phyloP scores from a whole-genome alignment of 2,888 invertebrate species.

The Calephelis perditalis region DNA sequence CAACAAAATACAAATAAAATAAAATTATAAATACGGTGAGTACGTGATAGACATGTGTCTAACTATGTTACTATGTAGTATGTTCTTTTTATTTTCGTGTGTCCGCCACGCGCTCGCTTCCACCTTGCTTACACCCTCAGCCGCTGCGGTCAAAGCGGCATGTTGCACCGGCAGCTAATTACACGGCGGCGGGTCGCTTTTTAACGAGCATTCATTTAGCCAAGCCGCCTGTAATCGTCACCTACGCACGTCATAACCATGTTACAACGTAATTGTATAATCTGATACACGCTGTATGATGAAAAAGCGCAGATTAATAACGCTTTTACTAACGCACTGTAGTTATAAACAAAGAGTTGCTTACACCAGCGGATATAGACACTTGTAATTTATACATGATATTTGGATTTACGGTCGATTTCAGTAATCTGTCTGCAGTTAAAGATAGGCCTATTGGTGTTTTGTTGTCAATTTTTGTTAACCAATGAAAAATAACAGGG shows the following conservation, averaged over 20 bases:
- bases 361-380: no score
- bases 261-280: conserved; percentile 20
- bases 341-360: not conserved
- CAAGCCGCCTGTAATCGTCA: conserved; percentile 44
- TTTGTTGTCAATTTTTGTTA: no score
- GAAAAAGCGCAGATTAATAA: not conserved
- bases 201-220: conserved; percentile 66
- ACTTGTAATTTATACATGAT: no score
- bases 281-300: conserved; percentile 9
- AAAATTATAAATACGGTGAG: no score
- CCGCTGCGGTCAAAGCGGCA: not conserved
- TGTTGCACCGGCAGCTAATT: conserved; percentile 50
- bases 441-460: no score
- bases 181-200: conserved; percentile 54
- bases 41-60: no score
- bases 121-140: not conserved
- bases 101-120: not conserved
- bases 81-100: no score
- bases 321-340: not conserved
- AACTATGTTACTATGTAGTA: no score
- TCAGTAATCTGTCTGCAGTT: no score
- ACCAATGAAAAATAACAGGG: no score
- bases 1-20: no score
- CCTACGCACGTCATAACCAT: conserved; percentile 25
- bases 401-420: no score